Evolutionary conservation across 2,888 invertebrate species (phyloP).

Genomic region (Sarcophaga subvicina): DNA sequence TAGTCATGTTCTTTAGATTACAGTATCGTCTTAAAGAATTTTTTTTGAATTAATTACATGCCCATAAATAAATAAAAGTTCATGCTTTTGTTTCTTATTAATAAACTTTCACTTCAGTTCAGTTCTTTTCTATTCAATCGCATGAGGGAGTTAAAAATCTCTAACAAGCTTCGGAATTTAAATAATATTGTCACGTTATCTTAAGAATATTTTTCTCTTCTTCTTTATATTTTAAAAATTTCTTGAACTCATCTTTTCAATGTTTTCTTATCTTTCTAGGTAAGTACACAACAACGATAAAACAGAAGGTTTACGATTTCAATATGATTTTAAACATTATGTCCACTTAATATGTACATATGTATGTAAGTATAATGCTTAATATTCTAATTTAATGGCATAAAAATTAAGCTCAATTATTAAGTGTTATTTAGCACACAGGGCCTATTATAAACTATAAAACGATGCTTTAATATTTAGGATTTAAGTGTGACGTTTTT

Average conservation of each 20-base stretch:
- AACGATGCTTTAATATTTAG: no score
- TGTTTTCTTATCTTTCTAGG: slow-evolving; percentile 52
- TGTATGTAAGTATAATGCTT: not conserved
- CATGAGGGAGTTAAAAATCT: not conserved
- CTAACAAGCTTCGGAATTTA: slow-evolving; percentile 1
- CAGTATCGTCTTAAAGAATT: slow-evolving; percentile 30
- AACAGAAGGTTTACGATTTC: not conserved
- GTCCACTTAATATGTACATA: not conserved
- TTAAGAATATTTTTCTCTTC: slow-evolving; percentile 29
- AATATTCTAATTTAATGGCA: not conserved
- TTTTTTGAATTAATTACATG: no score
- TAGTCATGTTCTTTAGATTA: slow-evolving; percentile 57
- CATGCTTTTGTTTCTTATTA: not conserved
- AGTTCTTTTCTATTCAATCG: no score
- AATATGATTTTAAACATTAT: not conserved
- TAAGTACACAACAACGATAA: slow-evolving; percentile 38
- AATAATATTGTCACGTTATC: slow-evolving; percentile 16
- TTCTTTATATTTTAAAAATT: slow-evolving; percentile 11
- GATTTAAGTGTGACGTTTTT: no score
- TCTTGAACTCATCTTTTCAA: slow-evolving; percentile 24
- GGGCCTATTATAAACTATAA: no score
- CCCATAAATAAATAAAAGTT: no score
- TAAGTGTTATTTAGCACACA: no score
- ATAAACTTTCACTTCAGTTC: slow-evolving; percentile 78
- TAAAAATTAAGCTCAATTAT: not conserved